Conservation (phyloP, 2,888 invertebrate genomes). For the Eristalis pertinax region DNA sequence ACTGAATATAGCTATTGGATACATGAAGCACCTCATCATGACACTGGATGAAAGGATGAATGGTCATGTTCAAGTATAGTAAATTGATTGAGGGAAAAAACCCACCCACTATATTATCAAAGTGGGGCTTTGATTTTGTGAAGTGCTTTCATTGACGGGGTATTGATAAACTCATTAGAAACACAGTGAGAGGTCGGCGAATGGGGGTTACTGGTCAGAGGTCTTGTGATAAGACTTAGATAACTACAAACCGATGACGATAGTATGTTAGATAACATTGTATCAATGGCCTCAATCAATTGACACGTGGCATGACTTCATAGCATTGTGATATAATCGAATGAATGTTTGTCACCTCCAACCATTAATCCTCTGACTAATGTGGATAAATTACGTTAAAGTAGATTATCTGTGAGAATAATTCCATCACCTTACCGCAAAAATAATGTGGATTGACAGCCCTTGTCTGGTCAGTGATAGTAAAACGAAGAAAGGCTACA, state of each 20-base stretch:
- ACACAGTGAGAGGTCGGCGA: background rate
- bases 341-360: too few species aligned
- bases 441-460: too few species aligned
- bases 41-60: slow-evolving; percentile 19
- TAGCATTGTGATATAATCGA: too few species aligned
- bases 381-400: too few species aligned
- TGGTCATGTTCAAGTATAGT: slow-evolving; percentile 27
- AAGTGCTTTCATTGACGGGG: background rate
- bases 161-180: background rate
- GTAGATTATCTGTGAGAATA: too few species aligned
- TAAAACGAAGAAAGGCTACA: too few species aligned
- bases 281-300: too few species aligned
- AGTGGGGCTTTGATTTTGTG: background rate
- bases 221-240: background rate
- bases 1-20: slow-evolving; percentile 67
- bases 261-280: too few species aligned
- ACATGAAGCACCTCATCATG: slow-evolving; percentile 62
- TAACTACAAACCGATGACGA: background rate
- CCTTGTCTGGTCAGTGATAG: too few species aligned
- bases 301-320: background rate
- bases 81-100: background rate
- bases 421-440: too few species aligned
- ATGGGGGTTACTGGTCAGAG: background rate
- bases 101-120: background rate
- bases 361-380: too few species aligned